phyloP scores from a whole-genome alignment of 2,888 invertebrate genomes.

The Disparrhopalites patrizii region DNA sequence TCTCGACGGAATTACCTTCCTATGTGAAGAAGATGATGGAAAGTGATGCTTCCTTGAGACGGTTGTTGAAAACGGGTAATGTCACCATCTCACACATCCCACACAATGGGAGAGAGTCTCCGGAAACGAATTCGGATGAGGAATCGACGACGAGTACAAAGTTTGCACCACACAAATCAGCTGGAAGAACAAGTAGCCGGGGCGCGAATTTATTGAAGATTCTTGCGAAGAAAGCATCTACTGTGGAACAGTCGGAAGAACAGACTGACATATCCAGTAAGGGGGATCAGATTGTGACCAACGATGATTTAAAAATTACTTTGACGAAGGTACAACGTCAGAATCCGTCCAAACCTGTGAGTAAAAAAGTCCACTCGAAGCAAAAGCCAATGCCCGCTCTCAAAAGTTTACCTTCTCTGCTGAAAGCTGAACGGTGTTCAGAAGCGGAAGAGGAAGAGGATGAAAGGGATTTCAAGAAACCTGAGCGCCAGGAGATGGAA shows the following conservation, averaged over 20 bases:
- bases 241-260: neutral
- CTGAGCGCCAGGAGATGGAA: neutral
- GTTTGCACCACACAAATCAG: neutral
- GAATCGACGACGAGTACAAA: slow-evolving; percentile 8
- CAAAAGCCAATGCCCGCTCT: neutral
- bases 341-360: slow-evolving; percentile 8
- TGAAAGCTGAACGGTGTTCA: too few species aligned
- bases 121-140: slow-evolving; percentile 1
- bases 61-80: slow-evolving; percentile 25
- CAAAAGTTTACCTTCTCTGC: too few species aligned
- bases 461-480: neutral
- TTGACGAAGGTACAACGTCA: neutral
- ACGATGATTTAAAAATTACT: neutral
- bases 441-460: neutral
- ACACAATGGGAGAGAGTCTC: neutral
- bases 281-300: neutral
- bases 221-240: slow-evolving; percentile 15
- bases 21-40: slow-evolving; percentile 32
- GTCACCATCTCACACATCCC: slow-evolving; percentile 31
- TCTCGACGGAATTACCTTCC: slow-evolving; percentile 27
- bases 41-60: slow-evolving; percentile 24
- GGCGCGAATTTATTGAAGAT: slow-evolving; percentile 17
- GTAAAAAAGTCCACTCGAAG: neutral
- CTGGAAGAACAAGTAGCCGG: neutral
- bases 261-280: too few species aligned